Conservation (phyloP, 2,888 invertebrate species). For the Hyalella azteca region DNA sequence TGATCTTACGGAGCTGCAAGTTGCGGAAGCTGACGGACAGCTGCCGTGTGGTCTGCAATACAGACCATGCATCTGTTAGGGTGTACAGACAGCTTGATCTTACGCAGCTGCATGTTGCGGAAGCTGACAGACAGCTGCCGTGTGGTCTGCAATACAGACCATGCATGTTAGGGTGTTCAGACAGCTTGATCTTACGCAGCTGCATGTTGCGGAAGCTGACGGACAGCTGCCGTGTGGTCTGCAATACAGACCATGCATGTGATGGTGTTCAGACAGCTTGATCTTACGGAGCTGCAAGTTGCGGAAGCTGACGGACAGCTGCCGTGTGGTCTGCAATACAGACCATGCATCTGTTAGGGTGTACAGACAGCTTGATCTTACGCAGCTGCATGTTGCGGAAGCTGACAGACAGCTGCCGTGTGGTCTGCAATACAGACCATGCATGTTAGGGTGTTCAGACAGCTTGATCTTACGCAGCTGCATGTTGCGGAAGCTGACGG, state of each 20-base stretch:
- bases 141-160: too few relatives aligned
- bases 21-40: conserved; percentile 67
- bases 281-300: conserved; percentile 95
- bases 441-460: too few relatives aligned
- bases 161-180: too few relatives aligned
- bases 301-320: conserved; percentile 62
- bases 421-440: too few relatives aligned
- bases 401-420: conserved; percentile 57
- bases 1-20: conserved; percentile 93
- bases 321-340: conserved; percentile 55
- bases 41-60: conserved; percentile 55
- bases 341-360: too few relatives aligned
- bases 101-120: conserved; percentile 89
- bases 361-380: conserved; percentile 92
- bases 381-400: conserved; percentile 86
- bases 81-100: conserved; percentile 93
- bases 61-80: too few relatives aligned
- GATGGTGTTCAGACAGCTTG: conserved; percentile 90
- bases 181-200: conserved; percentile 90
- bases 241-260: too few relatives aligned
- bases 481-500: conserved; percentile 72
- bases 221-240: conserved; percentile 57
- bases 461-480: conserved; percentile 93
- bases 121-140: conserved; percentile 58
- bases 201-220: conserved; percentile 77